These are phyloP conservation scores for Dendronephthya gigantea DNA, from an alignment of 64 coral and sea anemone species.

Conservation along the genomic window DNA sequence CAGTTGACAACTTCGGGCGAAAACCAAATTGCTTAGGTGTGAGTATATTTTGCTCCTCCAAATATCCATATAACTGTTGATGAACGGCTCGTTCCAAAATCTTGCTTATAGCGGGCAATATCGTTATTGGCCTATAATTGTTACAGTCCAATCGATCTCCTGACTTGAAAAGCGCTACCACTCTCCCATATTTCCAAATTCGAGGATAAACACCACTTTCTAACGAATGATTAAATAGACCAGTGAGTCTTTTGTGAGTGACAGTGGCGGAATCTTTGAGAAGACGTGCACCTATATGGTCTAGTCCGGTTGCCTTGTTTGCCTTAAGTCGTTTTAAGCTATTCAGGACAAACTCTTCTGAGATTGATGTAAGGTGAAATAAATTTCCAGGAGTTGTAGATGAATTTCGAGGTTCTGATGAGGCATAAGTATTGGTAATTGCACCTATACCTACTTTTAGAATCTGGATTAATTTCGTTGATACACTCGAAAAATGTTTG, in stretches of 20 bases:
- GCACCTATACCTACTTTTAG: neutral
- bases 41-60: constrained; percentile 16
- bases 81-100: constrained; percentile 11
- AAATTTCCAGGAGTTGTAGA: neutral
- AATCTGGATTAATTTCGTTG: neutral
- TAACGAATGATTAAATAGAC: neutral
- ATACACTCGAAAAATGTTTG: neutral
- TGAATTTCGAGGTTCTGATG: neutral
- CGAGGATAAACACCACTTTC: neutral
- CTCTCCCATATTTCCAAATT: neutral
- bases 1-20: no score
- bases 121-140: neutral
- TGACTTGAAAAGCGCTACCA: neutral
- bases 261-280: neutral
- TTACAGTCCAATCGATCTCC: constrained; percentile 14
- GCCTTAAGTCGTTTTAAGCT: neutral
- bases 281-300: neutral
- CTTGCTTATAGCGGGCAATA: neutral
- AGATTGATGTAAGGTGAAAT: neutral
- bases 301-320: neutral
- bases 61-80: constrained; percentile 31
- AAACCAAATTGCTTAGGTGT: no score
- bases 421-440: no score
- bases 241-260: neutral
- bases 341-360: neutral